Evolutionary conservation across 2,113 vertebrate species (phyloP).

Genomic region (Gambusia holbrooki): DNA sequence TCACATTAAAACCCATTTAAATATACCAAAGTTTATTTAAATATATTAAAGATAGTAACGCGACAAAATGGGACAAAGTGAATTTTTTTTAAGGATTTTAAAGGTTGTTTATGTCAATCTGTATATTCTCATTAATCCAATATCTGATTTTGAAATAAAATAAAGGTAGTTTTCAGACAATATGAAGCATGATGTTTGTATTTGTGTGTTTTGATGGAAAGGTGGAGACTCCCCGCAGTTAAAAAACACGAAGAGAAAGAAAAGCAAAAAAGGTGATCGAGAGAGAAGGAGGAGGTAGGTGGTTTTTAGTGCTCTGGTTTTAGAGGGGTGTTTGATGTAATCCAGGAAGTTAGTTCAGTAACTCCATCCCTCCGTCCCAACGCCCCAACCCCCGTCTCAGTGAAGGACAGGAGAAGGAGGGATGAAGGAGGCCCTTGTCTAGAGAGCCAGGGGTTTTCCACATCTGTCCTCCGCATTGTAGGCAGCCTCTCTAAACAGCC

Average conservation of each 20-base stretch:
- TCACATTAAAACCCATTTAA: background rate
- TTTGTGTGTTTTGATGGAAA: slow-evolving; percentile 14
- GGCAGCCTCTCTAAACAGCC: slow-evolving; percentile 82
- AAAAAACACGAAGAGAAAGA: slow-evolving; percentile 36
- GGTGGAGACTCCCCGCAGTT: slow-evolving; percentile 49
- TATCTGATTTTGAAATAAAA: background rate
- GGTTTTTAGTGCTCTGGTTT: slow-evolving; percentile 46
- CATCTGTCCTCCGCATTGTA: slow-evolving; percentile 85
- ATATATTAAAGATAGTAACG: background rate
- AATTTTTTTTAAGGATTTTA: background rate
- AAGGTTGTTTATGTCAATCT: background rate
- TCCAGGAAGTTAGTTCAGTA: slow-evolving; percentile 86
- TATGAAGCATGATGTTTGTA: slow-evolving; percentile 37
- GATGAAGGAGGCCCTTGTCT: slow-evolving; percentile 84
- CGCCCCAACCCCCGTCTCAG: slow-evolving; percentile 47
- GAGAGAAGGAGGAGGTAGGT: slow-evolving; percentile 25
- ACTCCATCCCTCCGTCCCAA: slow-evolving; percentile 76
- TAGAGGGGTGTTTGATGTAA: slow-evolving; percentile 80
- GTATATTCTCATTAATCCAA: background rate
- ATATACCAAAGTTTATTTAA: background rate
- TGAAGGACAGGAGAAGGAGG: slow-evolving; percentile 73
- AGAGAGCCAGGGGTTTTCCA: slow-evolving; percentile 81
- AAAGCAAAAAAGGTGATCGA: slow-evolving; percentile 22
- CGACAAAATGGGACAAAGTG: background rate
- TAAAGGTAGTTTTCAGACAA: slow-evolving; percentile 17